Percentiles rank a stretch among this genome's conserved stretches.
phyloP scores from a whole-genome alignment of 2,888 invertebrate species.

The Cerastis leucographa region DNA sequence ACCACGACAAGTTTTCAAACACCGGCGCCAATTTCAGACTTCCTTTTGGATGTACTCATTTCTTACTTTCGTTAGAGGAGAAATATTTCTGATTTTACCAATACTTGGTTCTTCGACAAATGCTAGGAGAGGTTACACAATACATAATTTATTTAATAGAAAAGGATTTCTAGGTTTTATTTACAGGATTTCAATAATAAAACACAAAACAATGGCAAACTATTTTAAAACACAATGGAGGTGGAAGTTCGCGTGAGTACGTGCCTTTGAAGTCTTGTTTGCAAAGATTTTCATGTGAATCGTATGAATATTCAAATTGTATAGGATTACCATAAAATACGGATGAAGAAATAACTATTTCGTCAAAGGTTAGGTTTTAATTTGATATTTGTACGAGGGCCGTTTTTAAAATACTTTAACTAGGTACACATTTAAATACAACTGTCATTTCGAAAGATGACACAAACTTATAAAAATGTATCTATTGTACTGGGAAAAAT shows the following conservation, averaged over 20 bases:
- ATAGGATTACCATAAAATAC: conserved; percentile 11
- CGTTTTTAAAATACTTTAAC: background rate
- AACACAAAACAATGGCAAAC: conserved; percentile 4
- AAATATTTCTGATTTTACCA: too few species aligned
- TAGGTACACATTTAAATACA: background rate
- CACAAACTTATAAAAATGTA: background rate
- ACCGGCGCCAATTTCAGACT: too few species aligned
- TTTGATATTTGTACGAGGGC: background rate
- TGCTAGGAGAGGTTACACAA: background rate
- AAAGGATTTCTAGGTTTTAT: background rate
- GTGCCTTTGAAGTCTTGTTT: conserved; percentile 25
- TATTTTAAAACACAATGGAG: conserved; percentile 38
- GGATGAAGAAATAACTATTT: conserved; percentile 18
- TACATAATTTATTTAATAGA: background rate
- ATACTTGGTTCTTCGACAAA: background rate
- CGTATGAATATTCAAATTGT: conserved; percentile 27
- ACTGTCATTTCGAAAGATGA: background rate
- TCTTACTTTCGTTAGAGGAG: too few species aligned
- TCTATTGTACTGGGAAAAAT: background rate
- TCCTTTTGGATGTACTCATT: too few species aligned
- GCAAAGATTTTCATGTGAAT: conserved; percentile 23
- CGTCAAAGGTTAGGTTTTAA: background rate
- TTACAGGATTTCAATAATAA: conserved; percentile 16
- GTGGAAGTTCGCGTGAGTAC: conserved; percentile 32
- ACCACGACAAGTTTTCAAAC: too few species aligned